phyloP scores from a whole-genome alignment of 2,113 vertebrate species.

The Butastur rufipennis region DNA sequence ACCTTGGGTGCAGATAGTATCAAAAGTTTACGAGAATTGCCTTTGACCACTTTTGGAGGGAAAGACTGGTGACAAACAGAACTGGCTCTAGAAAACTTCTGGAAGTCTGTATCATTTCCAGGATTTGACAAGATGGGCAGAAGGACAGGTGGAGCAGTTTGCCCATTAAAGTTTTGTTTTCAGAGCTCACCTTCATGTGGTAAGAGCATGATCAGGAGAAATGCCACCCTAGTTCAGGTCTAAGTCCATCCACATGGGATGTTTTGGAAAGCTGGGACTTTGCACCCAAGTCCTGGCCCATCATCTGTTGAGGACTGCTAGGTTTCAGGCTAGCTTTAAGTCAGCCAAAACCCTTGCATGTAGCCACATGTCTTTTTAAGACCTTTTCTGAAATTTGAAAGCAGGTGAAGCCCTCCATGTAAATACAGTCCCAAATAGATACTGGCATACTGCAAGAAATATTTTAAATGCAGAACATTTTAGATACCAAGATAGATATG shows the following conservation, averaged over 20 bases:
- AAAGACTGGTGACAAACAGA: not conserved
- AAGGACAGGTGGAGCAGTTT: not conserved
- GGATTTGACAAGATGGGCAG: not conserved
- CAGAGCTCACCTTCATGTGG: not conserved
- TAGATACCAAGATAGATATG: not conserved
- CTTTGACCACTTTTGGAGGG: not conserved
- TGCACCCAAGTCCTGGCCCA: fast-evolving
- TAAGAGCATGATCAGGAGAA: not conserved
- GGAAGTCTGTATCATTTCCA: not conserved
- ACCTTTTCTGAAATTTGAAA: not conserved
- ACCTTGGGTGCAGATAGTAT: not conserved
- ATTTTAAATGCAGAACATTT: conserved; percentile 13
- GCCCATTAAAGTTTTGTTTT: not conserved
- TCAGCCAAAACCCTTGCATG: not conserved
- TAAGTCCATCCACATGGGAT: not conserved
- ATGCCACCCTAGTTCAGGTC: not conserved
- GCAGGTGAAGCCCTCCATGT: not conserved
- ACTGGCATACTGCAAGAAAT: not conserved
- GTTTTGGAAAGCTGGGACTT: not conserved
- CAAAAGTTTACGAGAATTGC: not conserved
- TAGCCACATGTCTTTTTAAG: not conserved
- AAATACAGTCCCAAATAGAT: not conserved
- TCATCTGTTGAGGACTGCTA: not conserved
- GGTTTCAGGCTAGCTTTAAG: not conserved
- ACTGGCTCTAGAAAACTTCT: not conserved